phyloP scores from a whole-genome alignment of 2,888 invertebrate genomes.

The Campoletis raptor region DNA sequence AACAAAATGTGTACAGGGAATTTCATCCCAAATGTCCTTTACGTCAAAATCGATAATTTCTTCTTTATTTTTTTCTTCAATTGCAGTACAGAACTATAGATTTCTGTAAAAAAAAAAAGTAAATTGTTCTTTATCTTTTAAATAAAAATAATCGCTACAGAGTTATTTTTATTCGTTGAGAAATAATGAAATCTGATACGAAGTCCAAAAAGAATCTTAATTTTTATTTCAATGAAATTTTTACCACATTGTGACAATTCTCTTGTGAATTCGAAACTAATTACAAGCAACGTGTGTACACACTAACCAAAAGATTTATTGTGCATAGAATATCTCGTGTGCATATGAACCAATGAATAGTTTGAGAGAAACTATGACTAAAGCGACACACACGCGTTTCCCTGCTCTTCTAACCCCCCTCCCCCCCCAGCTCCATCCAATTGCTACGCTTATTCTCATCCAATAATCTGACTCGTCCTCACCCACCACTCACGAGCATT shows the following conservation, averaged over 20 bases:
- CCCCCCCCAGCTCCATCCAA: neutral
- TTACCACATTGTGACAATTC: neutral
- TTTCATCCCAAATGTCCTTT: neutral
- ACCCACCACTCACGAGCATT: slow-evolving; percentile 75
- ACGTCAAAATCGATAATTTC: neutral
- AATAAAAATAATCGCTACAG: neutral
- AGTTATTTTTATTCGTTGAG: neutral
- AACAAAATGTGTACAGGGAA: slow-evolving; percentile 14
- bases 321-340: slow-evolving; percentile 16
- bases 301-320: neutral
- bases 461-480: slow-evolving; percentile 56
- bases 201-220: neutral
- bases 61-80: neutral
- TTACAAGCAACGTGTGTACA: neutral
- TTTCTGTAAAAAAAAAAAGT: neutral
- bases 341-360: slow-evolving; percentile 18
- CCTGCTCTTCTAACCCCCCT: neutral
- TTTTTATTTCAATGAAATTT: neutral
- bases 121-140: neutral
- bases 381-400: slow-evolving; percentile 16
- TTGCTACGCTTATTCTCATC: slow-evolving; percentile 44
- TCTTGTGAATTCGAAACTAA: too few relatives aligned
- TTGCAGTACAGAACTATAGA: neutral
- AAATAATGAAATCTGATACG: too few relatives aligned
- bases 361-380: slow-evolving; percentile 30